Evolutionary conservation across 2,797 vertebrate species (phyloP).

Genomic region (Helostoma temminkii): DNA sequence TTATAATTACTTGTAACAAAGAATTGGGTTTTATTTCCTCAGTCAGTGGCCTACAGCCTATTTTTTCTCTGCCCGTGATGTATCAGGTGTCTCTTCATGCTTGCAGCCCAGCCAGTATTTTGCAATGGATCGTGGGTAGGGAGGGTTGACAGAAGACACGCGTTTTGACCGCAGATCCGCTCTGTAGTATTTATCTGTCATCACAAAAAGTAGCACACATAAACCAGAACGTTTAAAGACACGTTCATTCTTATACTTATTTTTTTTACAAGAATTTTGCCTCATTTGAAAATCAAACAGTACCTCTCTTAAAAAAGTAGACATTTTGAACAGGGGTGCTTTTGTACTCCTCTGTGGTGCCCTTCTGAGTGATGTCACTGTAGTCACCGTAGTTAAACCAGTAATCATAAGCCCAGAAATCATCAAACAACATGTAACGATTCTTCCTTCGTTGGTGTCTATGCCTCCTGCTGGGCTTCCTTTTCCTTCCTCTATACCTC

Average conservation of each 20-base stretch:
- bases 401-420: constrained; percentile 66
- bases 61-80: constrained; percentile 74
- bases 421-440: constrained; percentile 56
- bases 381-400: constrained; percentile 48
- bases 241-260: no score
- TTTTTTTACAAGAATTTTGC: neutral
- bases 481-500: constrained; percentile 33
- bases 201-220: constrained; percentile 29
- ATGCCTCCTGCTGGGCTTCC: constrained; percentile 52
- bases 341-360: constrained; percentile 46
- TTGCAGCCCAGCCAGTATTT: constrained; percentile 95
- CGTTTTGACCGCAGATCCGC: constrained; percentile 88
- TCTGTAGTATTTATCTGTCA: constrained; percentile 94
- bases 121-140: constrained; percentile 92
- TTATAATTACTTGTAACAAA: constrained; percentile 1
- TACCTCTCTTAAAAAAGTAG: constrained; percentile 94
- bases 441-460: constrained; percentile 44
- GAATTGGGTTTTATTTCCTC: neutral
- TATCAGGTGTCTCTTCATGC: constrained; percentile 36
- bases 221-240: neutral
- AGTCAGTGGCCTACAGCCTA: constrained; percentile 19
- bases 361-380: constrained; percentile 21
- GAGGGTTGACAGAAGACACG: constrained; percentile 85
- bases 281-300: neutral
- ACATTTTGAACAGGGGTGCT: constrained; percentile 90